Evolutionary conservation across 2,888 invertebrate species (phyloP), one percentile per base, ranked within the genome.

Genomic region (Chirona hameri): DNA sequence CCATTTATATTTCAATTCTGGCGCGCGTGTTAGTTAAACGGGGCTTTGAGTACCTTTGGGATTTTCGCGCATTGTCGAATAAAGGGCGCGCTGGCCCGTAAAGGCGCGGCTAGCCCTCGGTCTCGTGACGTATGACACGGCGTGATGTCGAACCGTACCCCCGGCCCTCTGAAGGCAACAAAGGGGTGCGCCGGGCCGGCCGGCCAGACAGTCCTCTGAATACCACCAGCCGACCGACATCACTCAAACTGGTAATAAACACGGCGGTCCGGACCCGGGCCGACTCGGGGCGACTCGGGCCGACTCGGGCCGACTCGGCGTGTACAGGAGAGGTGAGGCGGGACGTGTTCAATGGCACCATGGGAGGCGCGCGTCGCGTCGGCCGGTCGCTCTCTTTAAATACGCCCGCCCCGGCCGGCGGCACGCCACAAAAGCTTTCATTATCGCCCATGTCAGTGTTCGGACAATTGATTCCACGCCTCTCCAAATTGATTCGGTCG

Each of bases 1-100:
- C 76, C 76, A 76, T 76, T 76, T 76, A 76, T 76, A 46, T 76
- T 76, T 76, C 76, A 76, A 76, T 76, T 76, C 76, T 76, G 76
- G 10, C 76, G 76, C 76, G 39, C 76, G 76, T 76, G 76, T 76
- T 76, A 76, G 76, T 76, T 46, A 76, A 76, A 76, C 76, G 76
- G 76, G 46, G 21, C 76, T 76, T 76, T 76, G 76, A 76, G 76
- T 76, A 24, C 76, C 76, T 76, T 76, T 76, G 24, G 72, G 76
- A 76, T 76, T 76, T 76, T 76, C 76, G 46, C 76, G 39, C 46
- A 10, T 9, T 76, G 24, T 12, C 24, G 12, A 39, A 76, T 76
- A 76, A 76, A 76, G 76, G 76, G 76, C 27, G 18, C 24, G 76
- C 27, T n/a, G 27, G 46, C 10, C 14, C 46, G 76, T 76, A 15